Evolutionary conservation across 2,113 vertebrate genomes (phyloP), one percentile per base, ranked within the genome.

Genomic region (Pygoscelis antarcticus): DNA sequence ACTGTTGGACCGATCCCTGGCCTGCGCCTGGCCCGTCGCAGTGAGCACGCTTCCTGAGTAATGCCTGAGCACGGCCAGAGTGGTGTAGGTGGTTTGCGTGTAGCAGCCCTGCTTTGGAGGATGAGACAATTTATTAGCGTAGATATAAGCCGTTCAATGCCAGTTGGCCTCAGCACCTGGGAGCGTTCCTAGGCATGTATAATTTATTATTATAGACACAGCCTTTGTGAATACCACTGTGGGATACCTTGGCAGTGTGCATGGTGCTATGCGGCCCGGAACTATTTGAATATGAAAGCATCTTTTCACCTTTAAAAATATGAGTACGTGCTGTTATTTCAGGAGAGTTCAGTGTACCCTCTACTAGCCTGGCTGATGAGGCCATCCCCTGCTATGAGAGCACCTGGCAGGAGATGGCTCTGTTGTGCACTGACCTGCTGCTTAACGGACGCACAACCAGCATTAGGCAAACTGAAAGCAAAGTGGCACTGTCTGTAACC

Each of bases 351-450:
- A 54, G 21, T 32, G 44, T 72, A 61, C 34, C 62, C 54, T 88
- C 34, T 60, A 2, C 22, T 25, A 47, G 58, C 54, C 71, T 92
- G 87, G 82, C 82, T 93, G 68, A 23, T 69, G 71, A 86, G 62
- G 27, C 84, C 49, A 7, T 88, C 79, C 58, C 96, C 92, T 1
- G 25, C 87, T 86, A 88, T 16, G 92, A 93, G 32, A 90, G 62
- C 90, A 95, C 87, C 79, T 96, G 92, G 82, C 90, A 94, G 70
- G 74, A 87, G 74, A n/a, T 76, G 70, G 65, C 70, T 96, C 74
- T 30, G 40, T 69, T 49, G 44, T 76, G 65, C 40, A n/a, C 58
- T 42, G 62, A 88, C 34, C 68, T 88, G n/a, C 78, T 86, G 66
- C 49, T 38, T 76, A 46, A 52, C 30, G 62, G 74, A 65, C 3